Base-by-base conservation (phyloP, 2,888 invertebrate species). In the Andricus curvator region DNA sequence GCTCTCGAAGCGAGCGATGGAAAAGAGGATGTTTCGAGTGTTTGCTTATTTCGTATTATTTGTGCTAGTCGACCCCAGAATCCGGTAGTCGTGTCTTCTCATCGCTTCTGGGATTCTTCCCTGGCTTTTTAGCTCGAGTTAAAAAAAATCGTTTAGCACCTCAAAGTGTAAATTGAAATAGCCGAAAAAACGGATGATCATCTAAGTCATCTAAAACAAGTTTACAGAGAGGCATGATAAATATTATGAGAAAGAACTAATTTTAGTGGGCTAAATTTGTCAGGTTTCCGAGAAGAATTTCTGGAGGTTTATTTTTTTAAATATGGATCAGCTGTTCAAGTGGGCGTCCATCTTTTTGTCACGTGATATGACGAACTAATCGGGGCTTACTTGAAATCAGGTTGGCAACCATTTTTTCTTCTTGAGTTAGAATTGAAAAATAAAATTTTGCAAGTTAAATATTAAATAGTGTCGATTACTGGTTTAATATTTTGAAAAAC, bases 191-290 rank as follows among this genome's bases (percentile, higher is more conserved):
- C 29, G 64, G 25, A 29, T 82, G 85, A 68, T 85, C 83, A 86
- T 86, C 85, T 78, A 83, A 86, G 83, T 85, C 84, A 85, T 84
- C 85, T 77, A 83, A 86, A 81, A 81, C 83, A 64, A 25, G 29
- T 64, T 64, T 64, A 64, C 29, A 64, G 25, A 64, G 29, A 64
- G 17, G 6, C 29, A 15, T 64, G 64, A 17, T 64, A 64, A 64
- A 64, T 64, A 64, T 64, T 64, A 25, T 64, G 64, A 64, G 60
- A 22, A 60, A 25, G 25, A 64, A 17, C 25, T 64, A 15, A 17
- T 64, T 64, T 64, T 64, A 64, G 82, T 80, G 83, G 85, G 86
- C 85, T 86, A 86, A 85, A 85, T 86, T 86, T 83, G 83, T 84
- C 81, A 82, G 79, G 80, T 79, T 78, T 82, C 77, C 22, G 17